Percentiles rank a stretch among this genome's conserved stretches.
Conservation (phyloP, 2,113 vertebrate genomes). For the Todiramphus chloris region DNA sequence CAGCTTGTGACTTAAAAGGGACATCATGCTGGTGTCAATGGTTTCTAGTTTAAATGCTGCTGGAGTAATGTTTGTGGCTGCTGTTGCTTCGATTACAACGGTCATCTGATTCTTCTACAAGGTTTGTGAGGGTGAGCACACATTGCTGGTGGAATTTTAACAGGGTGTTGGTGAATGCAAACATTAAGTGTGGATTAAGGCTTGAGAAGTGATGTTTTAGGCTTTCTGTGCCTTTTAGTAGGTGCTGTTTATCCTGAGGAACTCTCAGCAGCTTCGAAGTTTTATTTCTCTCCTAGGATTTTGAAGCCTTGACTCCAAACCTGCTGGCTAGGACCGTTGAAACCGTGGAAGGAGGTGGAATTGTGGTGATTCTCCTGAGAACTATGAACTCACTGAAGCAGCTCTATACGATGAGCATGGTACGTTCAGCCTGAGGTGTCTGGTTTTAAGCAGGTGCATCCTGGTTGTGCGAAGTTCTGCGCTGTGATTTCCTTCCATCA, state of each 20-base stretch:
- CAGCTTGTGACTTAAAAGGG: not conserved
- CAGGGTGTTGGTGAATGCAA: too few species aligned
- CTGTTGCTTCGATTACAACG: not conserved
- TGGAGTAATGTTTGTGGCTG: not conserved
- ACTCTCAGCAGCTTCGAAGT: not conserved
- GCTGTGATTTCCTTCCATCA: not conserved
- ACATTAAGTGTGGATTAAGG: not conserved
- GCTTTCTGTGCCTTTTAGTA: not conserved
- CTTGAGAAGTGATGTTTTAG: not conserved
- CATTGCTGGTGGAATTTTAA: not conserved
- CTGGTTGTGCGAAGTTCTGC: not conserved
- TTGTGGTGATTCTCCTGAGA: constrained; percentile 91
- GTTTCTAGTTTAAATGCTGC: not conserved
- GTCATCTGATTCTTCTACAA: fast-evolving
- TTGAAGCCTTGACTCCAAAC: constrained; percentile 96
- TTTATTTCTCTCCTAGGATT: constrained; percentile 80
- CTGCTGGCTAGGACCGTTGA: constrained; percentile 93
- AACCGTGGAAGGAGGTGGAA: constrained; percentile 94
- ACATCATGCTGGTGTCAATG: fast-evolving
- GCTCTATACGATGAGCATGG: constrained; percentile 97
- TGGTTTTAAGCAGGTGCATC: fast-evolving
- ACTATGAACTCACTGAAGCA: constrained; percentile 96
- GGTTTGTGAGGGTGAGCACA: not conserved
- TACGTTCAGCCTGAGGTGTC: not conserved
- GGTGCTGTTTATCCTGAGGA: not conserved